phyloP scores from a whole-genome alignment of 1,140 invertebrate species.

The Araneus ventricosus region DNA sequence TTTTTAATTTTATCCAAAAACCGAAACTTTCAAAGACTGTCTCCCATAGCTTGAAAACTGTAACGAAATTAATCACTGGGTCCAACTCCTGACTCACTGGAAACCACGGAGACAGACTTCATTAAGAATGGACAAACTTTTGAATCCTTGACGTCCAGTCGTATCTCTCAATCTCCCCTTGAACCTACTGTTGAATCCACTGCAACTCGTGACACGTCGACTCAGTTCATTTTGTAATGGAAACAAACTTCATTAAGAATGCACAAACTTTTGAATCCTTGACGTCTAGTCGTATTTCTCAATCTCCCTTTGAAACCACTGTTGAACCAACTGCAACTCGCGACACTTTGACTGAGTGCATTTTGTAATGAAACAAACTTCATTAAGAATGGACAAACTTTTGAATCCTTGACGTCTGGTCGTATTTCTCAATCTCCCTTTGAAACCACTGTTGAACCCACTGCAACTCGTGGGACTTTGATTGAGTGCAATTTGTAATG shows the following conservation, averaged over 20 bases:
- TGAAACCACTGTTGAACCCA: neutral
- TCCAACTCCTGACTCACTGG: neutral
- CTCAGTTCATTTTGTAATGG: neutral
- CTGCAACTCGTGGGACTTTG: neutral
- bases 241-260: neutral
- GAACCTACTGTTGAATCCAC: neutral
- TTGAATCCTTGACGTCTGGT: neutral
- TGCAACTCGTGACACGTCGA: neutral
- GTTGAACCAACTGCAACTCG: neutral
- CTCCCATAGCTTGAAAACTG: neutral
- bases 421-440: neutral
- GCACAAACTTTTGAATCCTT: slow-evolving; percentile 1
- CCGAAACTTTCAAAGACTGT: no score
- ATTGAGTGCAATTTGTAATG: neutral
- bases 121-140: slow-evolving; percentile 14
- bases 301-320: neutral
- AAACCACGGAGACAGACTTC: neutral
- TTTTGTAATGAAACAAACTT: slow-evolving; percentile 3
- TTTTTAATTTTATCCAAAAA: no score
- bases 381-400: slow-evolving; percentile 21
- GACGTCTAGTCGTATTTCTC: neutral
- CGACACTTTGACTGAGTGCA: neutral
- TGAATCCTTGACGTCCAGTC: neutral
- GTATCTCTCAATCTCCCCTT: neutral
- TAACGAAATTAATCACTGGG: neutral